A percentile compares a stretch with the other conserved stretches of the same genome.
phyloP scores from a whole-genome alignment of 2,113 vertebrate genomes.

The Centropristis striata region DNA sequence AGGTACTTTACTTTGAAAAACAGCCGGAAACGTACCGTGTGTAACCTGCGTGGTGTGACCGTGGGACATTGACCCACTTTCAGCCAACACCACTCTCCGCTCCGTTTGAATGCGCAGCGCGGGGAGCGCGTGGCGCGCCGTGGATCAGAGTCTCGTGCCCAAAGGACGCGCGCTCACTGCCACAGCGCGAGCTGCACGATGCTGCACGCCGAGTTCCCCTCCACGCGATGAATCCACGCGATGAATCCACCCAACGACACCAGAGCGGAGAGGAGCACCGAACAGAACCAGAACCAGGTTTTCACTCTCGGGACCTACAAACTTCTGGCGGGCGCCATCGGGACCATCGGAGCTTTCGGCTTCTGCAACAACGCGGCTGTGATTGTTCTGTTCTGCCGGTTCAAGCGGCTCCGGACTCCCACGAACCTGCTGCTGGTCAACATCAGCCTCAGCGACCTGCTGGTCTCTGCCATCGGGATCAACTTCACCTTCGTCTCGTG shows the following conservation, averaged over 20 bases:
- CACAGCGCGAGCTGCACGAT: conserved; percentile 54
- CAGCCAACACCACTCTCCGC: background rate
- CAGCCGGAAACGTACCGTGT: rapidly evolving
- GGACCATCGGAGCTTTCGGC: conserved; percentile 88
- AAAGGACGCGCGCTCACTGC: conserved; percentile 15
- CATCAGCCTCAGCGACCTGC: conserved; percentile 90
- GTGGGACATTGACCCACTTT: conserved; percentile 69
- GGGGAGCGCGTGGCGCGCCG: conserved; percentile 38
- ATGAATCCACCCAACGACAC: conserved; percentile 84
- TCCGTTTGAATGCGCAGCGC: conserved; percentile 66
- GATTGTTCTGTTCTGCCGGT: conserved; percentile 89
- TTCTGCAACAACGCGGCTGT: conserved; percentile 90
- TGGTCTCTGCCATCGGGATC: conserved; percentile 88
- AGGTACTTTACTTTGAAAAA: conserved; percentile 33
- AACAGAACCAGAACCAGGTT: conserved; percentile 66
- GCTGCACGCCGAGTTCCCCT: conserved; percentile 63
- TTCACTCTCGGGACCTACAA: conserved; percentile 90
- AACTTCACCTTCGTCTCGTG: conserved; percentile 91
- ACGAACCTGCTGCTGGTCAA: conserved; percentile 90
- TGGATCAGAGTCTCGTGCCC: background rate
- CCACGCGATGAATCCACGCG: conserved; percentile 47
- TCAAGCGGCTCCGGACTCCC: conserved; percentile 90
- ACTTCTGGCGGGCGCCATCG: conserved; percentile 89
- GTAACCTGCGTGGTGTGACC: background rate
- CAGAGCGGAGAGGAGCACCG: conserved; percentile 61